A percentile compares a stretch with the other conserved stretches of the same genome.
Conservation (phyloP, 2,113 vertebrate genomes). For the Amazona guildingii region DNA sequence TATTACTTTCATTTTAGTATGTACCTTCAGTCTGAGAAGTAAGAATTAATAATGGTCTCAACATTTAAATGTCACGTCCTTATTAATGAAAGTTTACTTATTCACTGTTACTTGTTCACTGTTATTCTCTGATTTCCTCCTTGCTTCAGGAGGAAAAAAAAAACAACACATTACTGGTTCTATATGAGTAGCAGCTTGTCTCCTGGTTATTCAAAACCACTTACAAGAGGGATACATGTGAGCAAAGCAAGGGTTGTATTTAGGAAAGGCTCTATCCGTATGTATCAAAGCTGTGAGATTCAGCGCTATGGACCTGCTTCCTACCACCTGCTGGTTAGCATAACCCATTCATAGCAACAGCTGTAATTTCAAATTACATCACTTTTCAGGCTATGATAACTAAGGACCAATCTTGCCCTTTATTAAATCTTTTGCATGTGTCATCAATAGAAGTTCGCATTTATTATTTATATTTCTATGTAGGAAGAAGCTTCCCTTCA, state of each 20-base stretch:
- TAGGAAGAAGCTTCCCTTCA: background rate
- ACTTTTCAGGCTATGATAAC: background rate
- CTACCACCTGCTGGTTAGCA: background rate
- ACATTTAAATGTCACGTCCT: background rate
- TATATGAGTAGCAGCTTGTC: background rate
- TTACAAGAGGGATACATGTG: background rate
- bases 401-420: background rate
- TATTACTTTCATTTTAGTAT: background rate
- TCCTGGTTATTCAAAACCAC: background rate
- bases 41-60: background rate
- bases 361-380: background rate
- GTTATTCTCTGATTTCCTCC: background rate
- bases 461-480: background rate
- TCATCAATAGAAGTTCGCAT: background rate
- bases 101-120: background rate
- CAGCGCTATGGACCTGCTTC: background rate
- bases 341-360: background rate
- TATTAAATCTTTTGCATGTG: background rate
- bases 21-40: background rate
- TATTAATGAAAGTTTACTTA: background rate
- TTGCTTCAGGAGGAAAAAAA: background rate
- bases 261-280: background rate
- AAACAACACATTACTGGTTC: background rate
- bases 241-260: background rate
- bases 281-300: background rate